Base-by-base conservation (phyloP, 1,140 invertebrate species). In the Saxidomus purpurata region DNA sequence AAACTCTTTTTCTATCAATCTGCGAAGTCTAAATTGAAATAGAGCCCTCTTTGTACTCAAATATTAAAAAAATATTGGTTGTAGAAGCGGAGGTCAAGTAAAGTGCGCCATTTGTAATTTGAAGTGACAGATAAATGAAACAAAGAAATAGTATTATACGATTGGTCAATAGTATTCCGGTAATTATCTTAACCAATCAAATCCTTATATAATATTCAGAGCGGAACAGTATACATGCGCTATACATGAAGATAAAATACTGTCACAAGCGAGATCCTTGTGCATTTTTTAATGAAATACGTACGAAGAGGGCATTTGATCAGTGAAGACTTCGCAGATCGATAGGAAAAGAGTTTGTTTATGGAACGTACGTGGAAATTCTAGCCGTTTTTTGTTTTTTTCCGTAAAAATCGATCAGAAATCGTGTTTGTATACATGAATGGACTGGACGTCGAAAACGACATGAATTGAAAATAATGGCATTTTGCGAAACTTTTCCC, bases 81-180 rank as follows among this genome's bases (percentile, higher is more conserved):
- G 74, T 77, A 38, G 6, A 77, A 47, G 74, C 74, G 43, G 36
- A 43, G 74, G 36, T 77, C 38, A 47, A 77, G 74, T 47, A 43
- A 77, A 40, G 74, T 77, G 9, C 74, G 74, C 74, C 74, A 77
- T 77, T 77, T 77, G 40, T 11, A 77, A 43, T 77, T 43, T 77
- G 43, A 77, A 77, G 74, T 77, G 74, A 77, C 74, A 77, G 38
- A 25, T 25, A n/a, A 43, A 77, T 71, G 67, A 71, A 4, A 28
- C 67, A 28, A 71, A 71, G 17, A 9, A 71, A 71, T 28, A 28
- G 67, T 71, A 28, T 71, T 71, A 77, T 77, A 77, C 74, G 43
- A 77, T 77, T 77, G 36, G 36, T 77, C 38, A 77, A 77, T 43
- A 77, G 28, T 36, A 77, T n/a, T n/a, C n/a, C n/a, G n/a, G n/a